phyloP scores from a whole-genome alignment of 2,113 vertebrate species.

The Halichoerus grypus region DNA sequence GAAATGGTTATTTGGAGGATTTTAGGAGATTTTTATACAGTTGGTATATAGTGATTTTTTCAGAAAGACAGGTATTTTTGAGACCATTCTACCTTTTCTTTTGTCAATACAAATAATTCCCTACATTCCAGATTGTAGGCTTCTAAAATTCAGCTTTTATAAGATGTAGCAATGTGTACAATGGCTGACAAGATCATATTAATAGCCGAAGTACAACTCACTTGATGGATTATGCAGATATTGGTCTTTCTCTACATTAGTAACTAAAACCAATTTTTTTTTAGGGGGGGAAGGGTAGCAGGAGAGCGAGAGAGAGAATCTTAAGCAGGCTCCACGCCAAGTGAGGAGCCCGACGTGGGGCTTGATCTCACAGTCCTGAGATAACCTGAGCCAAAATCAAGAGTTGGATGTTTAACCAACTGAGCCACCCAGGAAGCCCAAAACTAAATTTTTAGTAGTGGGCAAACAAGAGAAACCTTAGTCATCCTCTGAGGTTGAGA shows the following conservation, averaged over 20 bases:
- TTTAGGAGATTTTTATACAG: neutral
- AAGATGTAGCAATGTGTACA: neutral
- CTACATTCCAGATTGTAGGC: neutral
- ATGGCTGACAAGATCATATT: neutral
- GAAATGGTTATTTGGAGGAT: neutral
- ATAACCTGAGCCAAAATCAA: neutral
- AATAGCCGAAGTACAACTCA: neutral
- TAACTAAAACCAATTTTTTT: slow-evolving; percentile 4
- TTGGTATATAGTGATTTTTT: neutral
- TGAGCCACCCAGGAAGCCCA: neutral
- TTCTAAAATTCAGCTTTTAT: slow-evolving; percentile 21
- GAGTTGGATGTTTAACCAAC: neutral
- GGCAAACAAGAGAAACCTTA: neutral
- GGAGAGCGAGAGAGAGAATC: neutral
- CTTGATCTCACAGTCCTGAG: neutral
- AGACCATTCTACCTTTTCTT: neutral
- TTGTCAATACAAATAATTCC: neutral
- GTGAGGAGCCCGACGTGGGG: neutral
- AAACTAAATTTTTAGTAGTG: neutral
- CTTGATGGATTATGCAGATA: neutral
- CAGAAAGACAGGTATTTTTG: neutral
- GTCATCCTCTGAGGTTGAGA: neutral
- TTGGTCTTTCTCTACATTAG: slow-evolving; percentile 25
- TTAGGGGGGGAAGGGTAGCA: neutral
- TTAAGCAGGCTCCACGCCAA: neutral